Conservation (phyloP, 2,888 invertebrate species). For the Eumacrocentrus americanus region DNA sequence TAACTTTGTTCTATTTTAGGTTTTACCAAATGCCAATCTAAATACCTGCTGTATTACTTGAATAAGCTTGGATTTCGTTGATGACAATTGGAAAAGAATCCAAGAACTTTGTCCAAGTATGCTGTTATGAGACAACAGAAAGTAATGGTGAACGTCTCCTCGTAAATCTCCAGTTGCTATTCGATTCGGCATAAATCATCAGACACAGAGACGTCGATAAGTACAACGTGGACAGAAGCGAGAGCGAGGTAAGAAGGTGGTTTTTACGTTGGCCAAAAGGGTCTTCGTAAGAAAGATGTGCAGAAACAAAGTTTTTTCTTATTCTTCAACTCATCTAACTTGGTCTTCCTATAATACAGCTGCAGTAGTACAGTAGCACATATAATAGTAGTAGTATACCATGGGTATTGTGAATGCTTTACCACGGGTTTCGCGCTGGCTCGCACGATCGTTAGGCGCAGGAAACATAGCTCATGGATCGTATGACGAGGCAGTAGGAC, state of each 20-base stretch:
- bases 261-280: not conserved
- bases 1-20: too few relatives aligned
- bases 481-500: slow-evolving; percentile 35
- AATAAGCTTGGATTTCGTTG: too few relatives aligned
- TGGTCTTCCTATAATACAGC: too few relatives aligned
- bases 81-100: not conserved
- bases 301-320: not conserved
- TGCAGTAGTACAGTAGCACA: too few relatives aligned
- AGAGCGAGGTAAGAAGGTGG: slow-evolving; percentile 2
- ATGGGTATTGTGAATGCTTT: slow-evolving; percentile 26
- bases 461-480: slow-evolving; percentile 38
- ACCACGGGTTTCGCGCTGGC: slow-evolving; percentile 26
- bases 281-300: not conserved
- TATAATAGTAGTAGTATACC: not conserved
- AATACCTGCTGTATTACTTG: too few relatives aligned
- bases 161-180: slow-evolving; percentile 44
- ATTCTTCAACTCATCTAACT: slow-evolving; percentile 7
- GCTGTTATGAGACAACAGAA: not conserved
- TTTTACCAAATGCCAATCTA: too few relatives aligned
- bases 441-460: slow-evolving; percentile 37
- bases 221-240: slow-evolving; percentile 14
- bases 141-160: slow-evolving; percentile 34
- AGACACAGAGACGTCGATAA: slow-evolving; percentile 27
- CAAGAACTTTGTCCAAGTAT: not conserved
- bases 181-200: slow-evolving; percentile 48